Evolutionary conservation across 1,140 invertebrate genomes (phyloP).

Genomic region (Cheumatopsyche charites): DNA sequence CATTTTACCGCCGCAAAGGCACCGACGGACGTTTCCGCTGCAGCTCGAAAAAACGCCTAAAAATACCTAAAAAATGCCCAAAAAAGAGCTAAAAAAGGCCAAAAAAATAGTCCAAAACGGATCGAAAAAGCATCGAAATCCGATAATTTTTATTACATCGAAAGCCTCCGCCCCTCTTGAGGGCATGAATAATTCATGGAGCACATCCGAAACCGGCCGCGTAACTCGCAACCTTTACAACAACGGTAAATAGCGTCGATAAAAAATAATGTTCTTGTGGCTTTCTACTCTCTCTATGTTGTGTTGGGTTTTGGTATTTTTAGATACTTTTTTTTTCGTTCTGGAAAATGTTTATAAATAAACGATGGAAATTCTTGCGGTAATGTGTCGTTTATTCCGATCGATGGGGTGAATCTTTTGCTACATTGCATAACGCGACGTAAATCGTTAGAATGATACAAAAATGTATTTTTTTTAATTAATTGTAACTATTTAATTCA

Average conservation of each 20-base stretch:
- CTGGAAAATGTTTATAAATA: too few species aligned
- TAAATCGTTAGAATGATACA: too few species aligned
- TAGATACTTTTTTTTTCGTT: too few species aligned
- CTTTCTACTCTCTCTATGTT: constrained; percentile 21
- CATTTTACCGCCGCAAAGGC: constrained; percentile 25
- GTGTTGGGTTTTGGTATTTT: too few species aligned
- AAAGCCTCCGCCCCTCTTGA: constrained; percentile 9
- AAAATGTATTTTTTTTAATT: constrained; percentile 13
- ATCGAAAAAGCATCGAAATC: constrained; percentile 46
- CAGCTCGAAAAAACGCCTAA: not conserved
- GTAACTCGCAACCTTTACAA: constrained; percentile 42
- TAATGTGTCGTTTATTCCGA: too few species aligned
- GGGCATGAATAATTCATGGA: constrained; percentile 47
- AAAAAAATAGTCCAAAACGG: not conserved
- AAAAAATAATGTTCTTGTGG: constrained; percentile 44
- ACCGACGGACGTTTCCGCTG: not conserved
- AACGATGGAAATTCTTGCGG: too few species aligned
- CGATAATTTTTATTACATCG: constrained; percentile 48
- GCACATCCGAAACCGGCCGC: constrained; percentile 41
- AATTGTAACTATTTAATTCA: too few species aligned
- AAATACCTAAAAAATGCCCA: not conserved
- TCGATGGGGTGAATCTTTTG: too few species aligned
- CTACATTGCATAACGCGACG: too few species aligned
- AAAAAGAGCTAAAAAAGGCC: not conserved
- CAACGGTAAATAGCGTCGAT: constrained; percentile 47